A percentile compares a stretch with the other conserved stretches of the same genome.
Conservation (phyloP, 2,888 invertebrate genomes). For the Nemotelus pantherinus region DNA sequence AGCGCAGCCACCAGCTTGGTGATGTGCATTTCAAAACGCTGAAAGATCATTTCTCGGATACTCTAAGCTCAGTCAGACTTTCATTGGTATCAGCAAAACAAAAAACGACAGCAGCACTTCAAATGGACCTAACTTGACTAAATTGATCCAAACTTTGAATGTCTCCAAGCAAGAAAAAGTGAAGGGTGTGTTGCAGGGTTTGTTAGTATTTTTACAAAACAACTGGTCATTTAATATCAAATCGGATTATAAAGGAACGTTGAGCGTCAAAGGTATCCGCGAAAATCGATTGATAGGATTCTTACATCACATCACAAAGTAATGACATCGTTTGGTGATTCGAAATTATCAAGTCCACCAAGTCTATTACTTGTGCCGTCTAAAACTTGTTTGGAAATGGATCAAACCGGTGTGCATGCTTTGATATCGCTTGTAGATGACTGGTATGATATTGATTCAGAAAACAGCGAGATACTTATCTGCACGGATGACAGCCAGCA, state of each 20-base stretch:
- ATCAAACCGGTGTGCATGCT: conserved; percentile 84
- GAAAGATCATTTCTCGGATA: conserved; percentile 82
- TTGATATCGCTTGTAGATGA: conserved; percentile 80
- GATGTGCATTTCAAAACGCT: conserved; percentile 81
- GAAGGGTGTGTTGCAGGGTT: conserved; percentile 86
- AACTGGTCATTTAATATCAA: conserved; percentile 91
- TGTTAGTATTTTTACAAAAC: conserved; percentile 84
- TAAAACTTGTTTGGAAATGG: conserved; percentile 90
- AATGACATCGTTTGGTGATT: conserved; percentile 67
- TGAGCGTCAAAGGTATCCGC: conserved; percentile 86
- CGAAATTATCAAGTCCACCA: conserved; percentile 74
- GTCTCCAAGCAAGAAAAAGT: conserved; percentile 88
- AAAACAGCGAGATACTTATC: conserved; percentile 68
- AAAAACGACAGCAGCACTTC: conserved; percentile 68
- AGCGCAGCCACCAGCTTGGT: conserved; percentile 80
- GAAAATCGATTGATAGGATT: conserved; percentile 70
- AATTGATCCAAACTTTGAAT: conserved; percentile 82
- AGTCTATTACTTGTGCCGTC: conserved; percentile 88
- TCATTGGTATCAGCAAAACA: conserved; percentile 79
- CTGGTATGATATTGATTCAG: conserved; percentile 74
- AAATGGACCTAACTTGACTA: conserved; percentile 71
- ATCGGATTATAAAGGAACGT: conserved; percentile 80
- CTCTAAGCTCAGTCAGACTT: conserved; percentile 84
- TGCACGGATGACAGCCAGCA: too few relatives aligned
- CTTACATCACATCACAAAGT: conserved; percentile 60